Evolutionary conservation across 2,797 vertebrate genomes (phyloP).

Genomic region (Antennarius maculatus): DNA sequence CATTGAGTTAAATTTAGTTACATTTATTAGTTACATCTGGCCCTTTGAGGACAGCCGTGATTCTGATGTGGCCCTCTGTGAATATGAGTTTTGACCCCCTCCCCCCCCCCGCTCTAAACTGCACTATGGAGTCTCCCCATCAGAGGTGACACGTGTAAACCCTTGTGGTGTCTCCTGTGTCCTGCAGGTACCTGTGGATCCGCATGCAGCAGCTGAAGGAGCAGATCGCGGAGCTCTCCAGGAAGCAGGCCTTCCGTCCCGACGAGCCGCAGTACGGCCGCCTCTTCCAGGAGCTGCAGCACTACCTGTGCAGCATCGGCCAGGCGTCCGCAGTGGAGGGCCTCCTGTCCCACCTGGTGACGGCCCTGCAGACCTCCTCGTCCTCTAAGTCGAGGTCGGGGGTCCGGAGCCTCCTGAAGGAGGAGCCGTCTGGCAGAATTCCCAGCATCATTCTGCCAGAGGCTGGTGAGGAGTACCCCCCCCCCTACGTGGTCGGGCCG

Average conservation of each 20-base stretch:
- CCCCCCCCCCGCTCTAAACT: too few species aligned
- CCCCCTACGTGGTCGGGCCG: conserved; percentile 86
- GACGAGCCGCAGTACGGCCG: conserved; percentile 82
- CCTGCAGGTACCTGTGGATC: conserved; percentile 85
- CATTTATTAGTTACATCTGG: too few species aligned
- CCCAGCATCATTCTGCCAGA: conserved; percentile 91
- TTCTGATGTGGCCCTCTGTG: too few species aligned
- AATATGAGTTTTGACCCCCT: too few species aligned
- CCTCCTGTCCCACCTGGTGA: conserved; percentile 87
- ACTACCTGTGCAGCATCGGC: conserved; percentile 90
- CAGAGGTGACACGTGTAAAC: too few species aligned
- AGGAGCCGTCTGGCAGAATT: conserved; percentile 95
- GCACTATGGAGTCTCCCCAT: too few species aligned
- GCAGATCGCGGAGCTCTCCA: conserved; percentile 84
- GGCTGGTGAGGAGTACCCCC: conserved; percentile 85
- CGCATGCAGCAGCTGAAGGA: conserved; percentile 89
- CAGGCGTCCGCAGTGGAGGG: conserved; percentile 84
- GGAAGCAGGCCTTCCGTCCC: conserved; percentile 93
- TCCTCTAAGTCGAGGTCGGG: conserved; percentile 77
- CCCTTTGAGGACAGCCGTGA: too few species aligned
- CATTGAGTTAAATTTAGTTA: too few species aligned
- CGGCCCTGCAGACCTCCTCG: conserved; percentile 70
- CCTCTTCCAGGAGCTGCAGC: conserved; percentile 91
- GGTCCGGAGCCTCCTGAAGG: conserved; percentile 85
- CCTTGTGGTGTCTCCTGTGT: too few species aligned